Conservation (phyloP, 2,113 vertebrate species). For the Terrapene triunguis region DNA sequence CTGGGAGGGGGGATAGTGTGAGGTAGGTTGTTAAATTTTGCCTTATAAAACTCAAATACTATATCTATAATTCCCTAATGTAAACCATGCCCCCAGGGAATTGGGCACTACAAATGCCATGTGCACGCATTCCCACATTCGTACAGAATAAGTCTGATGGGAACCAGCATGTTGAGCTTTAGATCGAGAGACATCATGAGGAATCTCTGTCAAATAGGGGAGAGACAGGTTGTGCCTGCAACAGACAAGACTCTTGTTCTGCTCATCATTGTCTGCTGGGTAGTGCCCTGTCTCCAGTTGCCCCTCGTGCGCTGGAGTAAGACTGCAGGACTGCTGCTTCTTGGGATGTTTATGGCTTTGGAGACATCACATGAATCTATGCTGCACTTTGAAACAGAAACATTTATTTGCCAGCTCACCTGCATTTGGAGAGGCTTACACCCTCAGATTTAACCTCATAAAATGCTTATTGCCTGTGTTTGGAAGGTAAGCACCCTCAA, state of each 20-base stretch:
- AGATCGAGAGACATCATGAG: not conserved
- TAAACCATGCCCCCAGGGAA: not conserved
- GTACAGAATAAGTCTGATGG: not conserved
- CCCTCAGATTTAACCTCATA: not conserved
- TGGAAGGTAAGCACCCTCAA: not conserved
- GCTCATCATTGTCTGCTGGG: not conserved
- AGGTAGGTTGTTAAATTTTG: not conserved
- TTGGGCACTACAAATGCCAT: not conserved
- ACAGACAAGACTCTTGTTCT: not conserved
- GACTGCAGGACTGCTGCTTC: not conserved
- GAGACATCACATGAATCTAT: not conserved
- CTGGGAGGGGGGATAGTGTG: not conserved
- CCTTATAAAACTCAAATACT: not conserved
- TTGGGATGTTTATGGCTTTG: not conserved
- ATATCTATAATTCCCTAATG: not conserved
- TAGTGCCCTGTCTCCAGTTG: not conserved
- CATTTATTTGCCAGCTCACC: not conserved
- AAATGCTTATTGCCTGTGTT: not conserved
- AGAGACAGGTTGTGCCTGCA: not conserved
- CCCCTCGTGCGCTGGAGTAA: not conserved
- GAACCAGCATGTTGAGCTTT: not conserved
- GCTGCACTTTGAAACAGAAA: not conserved
- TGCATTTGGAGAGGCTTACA: not conserved
- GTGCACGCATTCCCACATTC: not conserved
- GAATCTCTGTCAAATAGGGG: not conserved